Evolutionary conservation across 2,113 vertebrate genomes (phyloP), one percentile per base, ranked within the genome.

Genomic region (Xenopus tropicalis): DNA sequence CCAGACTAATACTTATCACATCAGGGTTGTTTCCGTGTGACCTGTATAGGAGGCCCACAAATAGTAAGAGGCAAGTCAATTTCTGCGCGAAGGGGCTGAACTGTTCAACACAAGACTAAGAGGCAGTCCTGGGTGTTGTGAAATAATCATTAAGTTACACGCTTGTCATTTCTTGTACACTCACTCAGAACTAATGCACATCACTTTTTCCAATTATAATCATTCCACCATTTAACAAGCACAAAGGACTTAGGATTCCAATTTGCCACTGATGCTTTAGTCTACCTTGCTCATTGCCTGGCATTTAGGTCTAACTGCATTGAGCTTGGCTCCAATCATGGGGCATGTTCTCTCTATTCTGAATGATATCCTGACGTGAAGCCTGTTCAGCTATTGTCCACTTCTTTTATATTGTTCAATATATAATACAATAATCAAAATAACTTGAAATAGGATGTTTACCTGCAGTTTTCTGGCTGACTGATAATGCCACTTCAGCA

Each of bases 151-250:
- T 90, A 91, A 92, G 88, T 91, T 91, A 88, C 88, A 92, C 83
- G 88, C 86, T 91, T 91, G 89, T 92, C 91, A 91, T 93, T 93
- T 93, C 90, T 90, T 90, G 89, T 89, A 92, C 90, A 90, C 88
- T 93, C 88, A 91, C 90, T 93, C 90, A 90, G 90, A 91, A 91
- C 90, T 92, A 92, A 92, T 90, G 91, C 89, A 89, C 90, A 90
- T 92, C 90, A 90, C 90, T 92, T 92, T 90, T 91, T 90, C 88
- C 87, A 90, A 90, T 92, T 92, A 90, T 89, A 92, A 91, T 90
- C 89, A 91, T 91, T 92, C 90, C 89, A 90, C 89, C 89, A 90
- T 90, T 92, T 91, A 93, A 90, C 90, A 92, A 92, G 89, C 90
- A 93, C 91, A 93, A 93, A 92, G 87, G 89, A 84, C 87, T 82